These are phyloP conservation scores for Laothoe populi DNA, from an alignment of 2,888 invertebrate genomes.

Conservation along the genomic window DNA sequence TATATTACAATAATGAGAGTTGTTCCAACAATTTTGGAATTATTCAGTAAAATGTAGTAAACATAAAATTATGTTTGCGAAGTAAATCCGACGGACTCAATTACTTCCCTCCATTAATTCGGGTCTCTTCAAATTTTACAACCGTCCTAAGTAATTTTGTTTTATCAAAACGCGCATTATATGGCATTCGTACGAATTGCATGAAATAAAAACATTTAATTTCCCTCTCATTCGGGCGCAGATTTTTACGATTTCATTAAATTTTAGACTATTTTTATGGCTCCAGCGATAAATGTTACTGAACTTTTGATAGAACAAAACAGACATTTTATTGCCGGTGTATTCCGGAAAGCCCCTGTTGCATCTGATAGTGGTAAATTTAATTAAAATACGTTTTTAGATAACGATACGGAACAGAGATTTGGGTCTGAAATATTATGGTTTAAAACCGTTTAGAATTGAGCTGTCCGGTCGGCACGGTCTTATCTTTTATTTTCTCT, in stretches of 20 bases:
- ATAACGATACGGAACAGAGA: slow-evolving; percentile 51
- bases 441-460: slow-evolving; percentile 52
- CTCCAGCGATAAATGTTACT: slow-evolving; percentile 43
- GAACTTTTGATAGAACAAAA: slow-evolving; percentile 39
- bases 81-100: slow-evolving; percentile 66
- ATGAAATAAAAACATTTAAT: slow-evolving; percentile 68
- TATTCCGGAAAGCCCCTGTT: slow-evolving; percentile 46
- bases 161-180: slow-evolving; percentile 79
- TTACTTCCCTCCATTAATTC: slow-evolving; percentile 70
- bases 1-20: no score
- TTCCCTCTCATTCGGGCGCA: slow-evolving; percentile 49
- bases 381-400: slow-evolving; percentile 63
- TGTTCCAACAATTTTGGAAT: no score
- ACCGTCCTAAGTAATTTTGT: slow-evolving; percentile 69
- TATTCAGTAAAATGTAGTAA: slow-evolving; percentile 24
- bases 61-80: slow-evolving; percentile 55
- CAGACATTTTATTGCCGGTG: slow-evolving; percentile 51
- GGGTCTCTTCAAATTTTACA: slow-evolving; percentile 74
- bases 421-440: slow-evolving; percentile 49
- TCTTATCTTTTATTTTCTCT: slow-evolving; percentile 24
- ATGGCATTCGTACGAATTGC: slow-evolving; percentile 60
- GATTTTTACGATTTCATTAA: slow-evolving; percentile 67
- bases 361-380: slow-evolving; percentile 65
- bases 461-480: slow-evolving; percentile 44
- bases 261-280: slow-evolving; percentile 52